Evolutionary conservation across 2,113 vertebrate species (phyloP).

Genomic region (Hylia prasina): DNA sequence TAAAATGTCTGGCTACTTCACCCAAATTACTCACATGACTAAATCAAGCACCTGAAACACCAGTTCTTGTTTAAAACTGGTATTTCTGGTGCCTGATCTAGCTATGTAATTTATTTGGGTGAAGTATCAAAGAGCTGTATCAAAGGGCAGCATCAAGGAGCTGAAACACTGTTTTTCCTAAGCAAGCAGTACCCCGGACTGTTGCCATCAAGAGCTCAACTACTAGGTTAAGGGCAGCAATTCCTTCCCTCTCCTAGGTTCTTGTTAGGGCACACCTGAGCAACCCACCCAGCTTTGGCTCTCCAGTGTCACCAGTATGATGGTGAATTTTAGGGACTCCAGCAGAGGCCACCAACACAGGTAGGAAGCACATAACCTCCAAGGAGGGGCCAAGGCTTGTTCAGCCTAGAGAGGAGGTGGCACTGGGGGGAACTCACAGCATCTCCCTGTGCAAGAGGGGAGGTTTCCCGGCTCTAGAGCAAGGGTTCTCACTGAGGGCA

Average conservation of each 20-base stretch:
- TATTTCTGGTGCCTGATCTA: background rate
- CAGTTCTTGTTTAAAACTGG: background rate
- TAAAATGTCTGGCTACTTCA: background rate
- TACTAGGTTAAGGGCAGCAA: accelerated
- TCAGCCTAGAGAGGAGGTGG: background rate
- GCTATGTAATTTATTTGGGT: too few species aligned
- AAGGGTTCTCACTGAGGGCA: background rate
- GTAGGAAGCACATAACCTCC: background rate
- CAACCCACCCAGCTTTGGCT: background rate
- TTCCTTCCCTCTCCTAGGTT: background rate
- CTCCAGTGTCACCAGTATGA: background rate
- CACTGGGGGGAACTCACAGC: background rate
- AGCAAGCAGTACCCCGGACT: background rate
- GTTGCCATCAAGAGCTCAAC: background rate
- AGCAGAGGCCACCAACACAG: background rate
- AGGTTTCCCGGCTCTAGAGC: background rate
- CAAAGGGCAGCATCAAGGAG: background rate
- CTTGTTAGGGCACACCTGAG: background rate
- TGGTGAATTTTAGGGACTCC: background rate
- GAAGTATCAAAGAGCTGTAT: background rate
- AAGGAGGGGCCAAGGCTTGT: background rate
- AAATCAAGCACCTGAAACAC: background rate
- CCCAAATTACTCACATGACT: background rate
- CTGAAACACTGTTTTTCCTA: background rate
- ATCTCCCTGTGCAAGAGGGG: background rate